Conservation (phyloP, 2,113 vertebrate species). For the Podarcis raffonei region DNA sequence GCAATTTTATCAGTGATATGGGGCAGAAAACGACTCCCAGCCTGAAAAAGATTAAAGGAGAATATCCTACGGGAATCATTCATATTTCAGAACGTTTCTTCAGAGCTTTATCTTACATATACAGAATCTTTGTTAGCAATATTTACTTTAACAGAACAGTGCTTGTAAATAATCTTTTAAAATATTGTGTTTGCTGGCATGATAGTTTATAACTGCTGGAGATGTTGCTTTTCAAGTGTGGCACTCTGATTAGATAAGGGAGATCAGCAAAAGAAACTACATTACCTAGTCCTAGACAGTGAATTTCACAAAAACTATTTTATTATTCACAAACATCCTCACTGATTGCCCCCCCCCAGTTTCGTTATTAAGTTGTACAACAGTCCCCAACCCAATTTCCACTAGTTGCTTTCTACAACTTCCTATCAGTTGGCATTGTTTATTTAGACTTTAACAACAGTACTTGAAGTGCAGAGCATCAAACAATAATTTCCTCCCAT, state of each 20-base stretch:
- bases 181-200: background rate
- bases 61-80: slow-evolving; percentile 46
- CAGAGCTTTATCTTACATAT: background rate
- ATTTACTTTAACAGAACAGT: background rate
- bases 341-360: background rate
- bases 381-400: background rate
- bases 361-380: background rate
- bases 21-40: slow-evolving; percentile 27
- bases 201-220: slow-evolving; percentile 18
- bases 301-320: rapidly evolving
- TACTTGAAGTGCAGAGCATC: slow-evolving; percentile 64
- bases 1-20: background rate
- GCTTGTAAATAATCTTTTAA: slow-evolving; percentile 12
- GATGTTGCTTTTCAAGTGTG: background rate
- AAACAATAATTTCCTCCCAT: slow-evolving; percentile 54
- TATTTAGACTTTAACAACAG: slow-evolving; percentile 57
- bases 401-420: slow-evolving; percentile 45
- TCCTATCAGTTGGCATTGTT: slow-evolving; percentile 56
- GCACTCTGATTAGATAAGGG: background rate
- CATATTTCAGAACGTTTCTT: slow-evolving; percentile 36
- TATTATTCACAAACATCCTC: slow-evolving; percentile 10
- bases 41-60: slow-evolving; percentile 44
- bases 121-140: background rate
- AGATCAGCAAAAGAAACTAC: background rate
- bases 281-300: background rate